Percentiles rank a stretch among this genome's conserved stretches.
phyloP scores from a whole-genome alignment of 2,888 invertebrate species.

The Aricia artaxerxes region DNA sequence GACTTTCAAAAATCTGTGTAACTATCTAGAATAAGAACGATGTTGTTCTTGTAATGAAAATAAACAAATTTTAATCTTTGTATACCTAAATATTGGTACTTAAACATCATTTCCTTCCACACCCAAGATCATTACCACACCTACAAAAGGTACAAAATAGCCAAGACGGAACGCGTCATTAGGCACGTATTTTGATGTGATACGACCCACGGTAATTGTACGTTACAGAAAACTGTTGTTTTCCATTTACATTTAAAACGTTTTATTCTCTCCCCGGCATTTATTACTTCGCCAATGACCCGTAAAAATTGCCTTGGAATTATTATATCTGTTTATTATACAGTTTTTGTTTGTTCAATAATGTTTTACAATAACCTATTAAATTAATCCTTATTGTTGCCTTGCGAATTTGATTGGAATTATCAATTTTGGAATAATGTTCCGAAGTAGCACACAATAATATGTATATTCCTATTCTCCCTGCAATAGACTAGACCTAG shows the following conservation, averaged over 20 bases:
- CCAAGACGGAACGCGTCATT: slow-evolving; percentile 9
- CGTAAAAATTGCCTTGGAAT: slow-evolving; percentile 40
- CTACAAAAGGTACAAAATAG: neutral
- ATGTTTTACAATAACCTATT: slow-evolving; percentile 16
- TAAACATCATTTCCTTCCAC: neutral
- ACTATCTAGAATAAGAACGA: too few relatives aligned
- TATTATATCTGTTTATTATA: slow-evolving; percentile 39
- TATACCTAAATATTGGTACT: neutral
- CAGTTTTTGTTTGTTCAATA: slow-evolving; percentile 33
- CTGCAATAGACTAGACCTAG: too few relatives aligned
- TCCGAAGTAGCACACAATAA: neutral
- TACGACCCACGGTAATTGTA: slow-evolving; percentile 7
- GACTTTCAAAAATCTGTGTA: too few relatives aligned
- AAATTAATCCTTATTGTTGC: neutral
- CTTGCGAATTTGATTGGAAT: neutral
- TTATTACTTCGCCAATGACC: slow-evolving; percentile 46
- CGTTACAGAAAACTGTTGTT: slow-evolving; percentile 47
- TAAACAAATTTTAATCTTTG: neutral
- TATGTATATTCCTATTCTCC: too few relatives aligned
- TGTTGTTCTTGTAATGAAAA: too few relatives aligned
- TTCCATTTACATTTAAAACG: slow-evolving; percentile 68
- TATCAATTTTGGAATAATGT: neutral
- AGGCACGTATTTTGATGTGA: slow-evolving; percentile 20
- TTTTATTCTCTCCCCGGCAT: slow-evolving; percentile 54
- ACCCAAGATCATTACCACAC: neutral